Evolutionary conservation across 2,113 vertebrate genomes (phyloP).

Genomic region (Suricata suricatta): DNA sequence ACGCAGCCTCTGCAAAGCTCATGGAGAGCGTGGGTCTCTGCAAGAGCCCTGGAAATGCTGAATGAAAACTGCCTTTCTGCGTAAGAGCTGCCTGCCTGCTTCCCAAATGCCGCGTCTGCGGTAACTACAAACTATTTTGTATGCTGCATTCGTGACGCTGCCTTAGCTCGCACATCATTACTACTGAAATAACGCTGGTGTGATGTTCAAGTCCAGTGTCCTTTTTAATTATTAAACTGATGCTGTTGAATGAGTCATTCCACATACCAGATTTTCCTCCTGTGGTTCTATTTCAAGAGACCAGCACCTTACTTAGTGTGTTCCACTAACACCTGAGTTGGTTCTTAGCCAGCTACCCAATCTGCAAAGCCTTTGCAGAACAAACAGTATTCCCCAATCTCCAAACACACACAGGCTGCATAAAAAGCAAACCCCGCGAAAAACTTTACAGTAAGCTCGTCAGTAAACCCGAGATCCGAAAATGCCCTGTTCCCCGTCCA

Average conservation of each 20-base stretch:
- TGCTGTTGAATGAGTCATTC: conserved; percentile 65
- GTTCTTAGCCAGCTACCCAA: conserved; percentile 59
- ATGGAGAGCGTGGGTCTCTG: conserved; percentile 15
- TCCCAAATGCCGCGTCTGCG: conserved; percentile 60
- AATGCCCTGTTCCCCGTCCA: not conserved
- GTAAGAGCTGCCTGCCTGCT: conserved; percentile 59
- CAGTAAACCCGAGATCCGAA: not conserved
- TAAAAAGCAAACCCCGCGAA: not conserved
- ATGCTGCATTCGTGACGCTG: conserved; percentile 74
- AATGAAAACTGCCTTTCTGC: conserved; percentile 74
- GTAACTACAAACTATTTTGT: conserved; percentile 79
- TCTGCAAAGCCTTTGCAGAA: conserved; percentile 66
- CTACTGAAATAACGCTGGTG: conserved; percentile 62
- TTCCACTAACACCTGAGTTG: conserved; percentile 54
- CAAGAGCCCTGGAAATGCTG: conserved; percentile 62
- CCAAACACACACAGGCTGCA: conserved; percentile 35
- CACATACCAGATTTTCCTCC: conserved; percentile 49
- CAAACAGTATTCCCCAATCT: conserved; percentile 20
- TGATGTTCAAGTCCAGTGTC: conserved; percentile 66
- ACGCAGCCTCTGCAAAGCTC: conserved; percentile 60
- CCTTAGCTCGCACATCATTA: conserved; percentile 61
- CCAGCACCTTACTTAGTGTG: conserved; percentile 44
- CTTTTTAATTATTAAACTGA: conserved; percentile 76
- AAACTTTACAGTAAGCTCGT: conserved; percentile 38
- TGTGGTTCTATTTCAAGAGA: conserved; percentile 65